These are phyloP conservation scores for Tortricodes alternella DNA, from an alignment of 2,888 invertebrate genomes.

Conservation along the genomic window DNA sequence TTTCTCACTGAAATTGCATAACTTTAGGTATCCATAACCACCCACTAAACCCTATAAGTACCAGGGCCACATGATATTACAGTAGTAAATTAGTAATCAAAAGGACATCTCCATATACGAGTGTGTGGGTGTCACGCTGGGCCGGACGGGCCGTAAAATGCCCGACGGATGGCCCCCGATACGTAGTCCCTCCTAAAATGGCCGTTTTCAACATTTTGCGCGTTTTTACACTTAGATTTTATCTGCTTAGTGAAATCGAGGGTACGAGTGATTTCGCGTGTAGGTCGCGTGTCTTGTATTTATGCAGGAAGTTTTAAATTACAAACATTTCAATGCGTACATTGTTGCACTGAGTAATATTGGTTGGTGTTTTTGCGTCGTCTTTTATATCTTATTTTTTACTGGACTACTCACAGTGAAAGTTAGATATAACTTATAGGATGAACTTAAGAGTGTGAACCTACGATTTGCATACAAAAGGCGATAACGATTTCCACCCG, in stretches of 20 bases:
- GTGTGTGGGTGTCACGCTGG: conserved; percentile 32
- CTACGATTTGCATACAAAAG: no score
- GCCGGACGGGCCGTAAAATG: conserved; percentile 34
- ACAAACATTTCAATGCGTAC: neutral
- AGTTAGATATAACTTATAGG: no score
- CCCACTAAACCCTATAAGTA: conserved; percentile 15
- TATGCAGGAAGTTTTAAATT: conserved; percentile 21
- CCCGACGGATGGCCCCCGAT: conserved; percentile 31
- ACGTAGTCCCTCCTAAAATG: conserved; percentile 34
- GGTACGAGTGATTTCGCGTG: conserved; percentile 28
- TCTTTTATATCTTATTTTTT: no score
- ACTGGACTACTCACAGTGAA: no score
- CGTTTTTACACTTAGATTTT: conserved; percentile 26
- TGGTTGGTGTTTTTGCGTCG: no score
- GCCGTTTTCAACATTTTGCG: conserved; percentile 31
- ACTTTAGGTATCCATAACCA: neutral
- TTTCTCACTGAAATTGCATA: neutral
- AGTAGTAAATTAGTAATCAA: conserved; percentile 30
- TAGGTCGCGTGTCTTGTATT: conserved; percentile 19
- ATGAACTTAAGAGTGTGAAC: no score
- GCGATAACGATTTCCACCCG: no score
- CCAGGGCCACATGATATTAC: conserved; percentile 24
- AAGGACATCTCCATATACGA: conserved; percentile 24
- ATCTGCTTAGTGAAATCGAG: conserved; percentile 27
- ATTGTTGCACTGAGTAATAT: conserved; percentile 14